Evolutionary conservation across 2,797 vertebrate species (phyloP), one percentile per base, ranked within the genome.

Genomic region (Thripadectes ignobilis): DNA sequence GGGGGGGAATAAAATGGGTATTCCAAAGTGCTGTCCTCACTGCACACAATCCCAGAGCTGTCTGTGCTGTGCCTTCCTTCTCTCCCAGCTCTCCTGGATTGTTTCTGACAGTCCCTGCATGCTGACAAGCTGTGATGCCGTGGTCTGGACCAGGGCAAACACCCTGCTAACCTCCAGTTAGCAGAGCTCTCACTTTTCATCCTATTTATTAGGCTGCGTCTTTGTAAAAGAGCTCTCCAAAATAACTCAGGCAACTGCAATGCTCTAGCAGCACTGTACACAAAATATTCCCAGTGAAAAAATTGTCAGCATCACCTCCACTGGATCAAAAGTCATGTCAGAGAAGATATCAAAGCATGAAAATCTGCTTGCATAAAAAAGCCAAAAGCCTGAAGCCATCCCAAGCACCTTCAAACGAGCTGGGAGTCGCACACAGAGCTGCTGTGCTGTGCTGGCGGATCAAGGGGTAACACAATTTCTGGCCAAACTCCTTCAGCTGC

Each of bases 311-410:
- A 93, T 89, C 88, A 77, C 79, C 91, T 95, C 89, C 2, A 2
- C 91, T 93, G 93, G 79, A 96, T 95, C 93, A 95, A 95, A 96
- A 95, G 88, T 95, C 65, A 24, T 83, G 91, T 96, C 93, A 94
- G 85, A 77, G 46, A 74, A 41, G 61, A 95, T 95, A 96, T 95
- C 85, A 97, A 95, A 96, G 94, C 79, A 51, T 62, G 58, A 95
- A 95, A 95, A 95, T 89, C 87, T 87, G 48, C 94, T 92, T 88
- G 79, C 88, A 94, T 89, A 96, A 96, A 89, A 91, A 91, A 95
- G 89, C 67, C 87, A 94, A 86, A 85, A 95, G 92, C 95, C 94
- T 67, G 93, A 92, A 97, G 94, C 95, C 89, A 92, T 91, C 85
- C 89, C 67, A 86, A 34, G 45, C 61, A 74, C 85, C 89, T 96